Percentiles rank a stretch among this genome's conserved stretches.
These are phyloP conservation scores for Corythornis madagascariensis DNA, from an alignment of 2,113 vertebrate species.

Conservation along the genomic window DNA sequence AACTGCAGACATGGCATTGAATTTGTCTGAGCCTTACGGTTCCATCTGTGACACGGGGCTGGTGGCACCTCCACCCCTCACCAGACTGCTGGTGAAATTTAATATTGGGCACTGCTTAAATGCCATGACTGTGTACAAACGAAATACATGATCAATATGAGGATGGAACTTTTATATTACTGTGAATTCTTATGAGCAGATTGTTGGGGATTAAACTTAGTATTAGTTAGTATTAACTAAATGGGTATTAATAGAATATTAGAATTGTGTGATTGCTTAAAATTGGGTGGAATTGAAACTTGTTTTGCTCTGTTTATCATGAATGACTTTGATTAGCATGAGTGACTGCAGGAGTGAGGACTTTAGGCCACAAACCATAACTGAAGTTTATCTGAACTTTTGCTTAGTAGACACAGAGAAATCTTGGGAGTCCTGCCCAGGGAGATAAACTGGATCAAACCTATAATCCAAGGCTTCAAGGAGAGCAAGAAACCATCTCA, in stretches of 20 bases:
- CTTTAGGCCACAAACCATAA: neutral
- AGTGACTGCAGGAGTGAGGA: neutral
- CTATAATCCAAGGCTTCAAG: too few species aligned
- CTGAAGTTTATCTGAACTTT: neutral
- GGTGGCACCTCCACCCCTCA: neutral
- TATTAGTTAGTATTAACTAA: too few species aligned
- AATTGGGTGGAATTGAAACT: neutral
- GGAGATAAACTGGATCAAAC: neutral
- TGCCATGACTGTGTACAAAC: neutral
- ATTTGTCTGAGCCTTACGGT: neutral
- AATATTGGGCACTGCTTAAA: rapidly evolving
- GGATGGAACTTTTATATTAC: too few species aligned
- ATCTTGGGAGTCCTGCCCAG: neutral
- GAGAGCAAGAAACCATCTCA: too few species aligned
- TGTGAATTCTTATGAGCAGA: neutral
- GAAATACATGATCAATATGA: neutral
- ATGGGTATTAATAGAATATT: neutral
- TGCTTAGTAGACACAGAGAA: neutral
- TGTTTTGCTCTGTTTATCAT: neutral
- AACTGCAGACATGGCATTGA: neutral
- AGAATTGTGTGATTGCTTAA: neutral
- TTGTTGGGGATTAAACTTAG: neutral
- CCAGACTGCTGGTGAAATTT: rapidly evolving
- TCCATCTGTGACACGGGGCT: neutral
- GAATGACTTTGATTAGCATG: neutral